Base-by-base conservation (phyloP, 2,888 invertebrate genomes). In the Oasisia sp. region DNA sequence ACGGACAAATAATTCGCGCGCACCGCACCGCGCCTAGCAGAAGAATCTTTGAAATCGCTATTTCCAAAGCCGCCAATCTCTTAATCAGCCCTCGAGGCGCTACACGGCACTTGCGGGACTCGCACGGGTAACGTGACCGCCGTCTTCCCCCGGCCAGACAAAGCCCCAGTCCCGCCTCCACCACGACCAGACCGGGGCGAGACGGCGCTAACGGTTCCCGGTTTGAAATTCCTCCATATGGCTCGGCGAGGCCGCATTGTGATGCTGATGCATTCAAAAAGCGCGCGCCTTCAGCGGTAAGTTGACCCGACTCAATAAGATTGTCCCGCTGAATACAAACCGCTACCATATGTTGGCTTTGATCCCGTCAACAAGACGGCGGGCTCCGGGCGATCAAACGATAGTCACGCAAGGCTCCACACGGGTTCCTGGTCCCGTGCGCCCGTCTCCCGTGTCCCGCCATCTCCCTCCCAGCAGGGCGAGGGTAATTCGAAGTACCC, bases 211-310 rank as follows among this genome's bases (percentile, higher is more conserved):
- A 74, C 74, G 74, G 74, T 74, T 74, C 74, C 74, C 74, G 74
- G 74, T 74, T 74, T 74, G 74, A 74, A 74, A 74, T 74, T 74
- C 74, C 74, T 74, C 74, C 74, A 74, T 74, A 74, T 74, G 74
- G 74, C n/a, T 27, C 74, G 38, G 38, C 38, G 38, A n/a, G 74
- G n/a, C 74, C 74, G 74, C 74, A 74, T 74, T 74, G 74, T 74
- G 74, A 74, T 74, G 74, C 74, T 74, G 74, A 74, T 74, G 74
- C 74, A 74, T 74, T 74, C 74, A 74, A 74, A 74, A 74, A 74
- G 74, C 74, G 74, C 74, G 74, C 74, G 74, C 74, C 74, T 19
- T 7, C 27, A 27, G 27, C 74, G 74, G 74, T 74, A 74, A 74
- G 27, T 74, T 74, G 74, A 74, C 74, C 74, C 74, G 27, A n/a